Evolutionary conservation across 2,797 vertebrate genomes (phyloP), one percentile per base, ranked within the genome.

Genomic region (Macrochelys suwanniensis): DNA sequence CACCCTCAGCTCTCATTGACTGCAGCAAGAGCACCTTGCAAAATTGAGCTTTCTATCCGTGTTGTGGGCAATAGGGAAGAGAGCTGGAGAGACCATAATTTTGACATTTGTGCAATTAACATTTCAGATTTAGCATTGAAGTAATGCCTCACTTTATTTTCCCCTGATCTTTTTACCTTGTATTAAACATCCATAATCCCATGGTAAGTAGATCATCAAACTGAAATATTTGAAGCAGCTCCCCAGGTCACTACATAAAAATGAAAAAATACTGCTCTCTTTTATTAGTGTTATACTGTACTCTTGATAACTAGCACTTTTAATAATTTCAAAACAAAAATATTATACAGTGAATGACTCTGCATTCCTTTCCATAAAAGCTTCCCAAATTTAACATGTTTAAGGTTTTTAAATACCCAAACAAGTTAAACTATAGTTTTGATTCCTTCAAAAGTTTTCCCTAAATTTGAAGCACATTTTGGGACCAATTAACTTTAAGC

Each of bases 21-120:
- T 76, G 90, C 45, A 57, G 56, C 0, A 0, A 93, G 71, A 93
- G 23, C 86, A 92, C 53, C 51, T 93, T 78, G 93, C 6, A 94
- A 83, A 94, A 79, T 90, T 85, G 90, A 92, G 78, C 89, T 61
- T 79, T 83, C 68, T 16, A n/a, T 2, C 11, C 53, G 56, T 93
- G 53, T 11, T 92, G 56, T 9, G 87, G 85, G 82, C 90, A 90
- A 84, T 31, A 82, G 87, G 85, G 91, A 77, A 94, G 87, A 83
- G 28, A 31, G 28, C 78, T 93, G 80, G 85, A 76, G 85, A 95
- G 47, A 88, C 68, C 42, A 54, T 25, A 17, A 80, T 88, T 96
- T 95, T 93, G 80, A 87, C 91, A 89, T 42, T 85, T 28, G 2
- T 65, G 42, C 57, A 91, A 93, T 92, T 96, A 93, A 83, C 95